phyloP scores from a whole-genome alignment of 2,888 invertebrate species.

The Lasioglossum vierecki region DNA sequence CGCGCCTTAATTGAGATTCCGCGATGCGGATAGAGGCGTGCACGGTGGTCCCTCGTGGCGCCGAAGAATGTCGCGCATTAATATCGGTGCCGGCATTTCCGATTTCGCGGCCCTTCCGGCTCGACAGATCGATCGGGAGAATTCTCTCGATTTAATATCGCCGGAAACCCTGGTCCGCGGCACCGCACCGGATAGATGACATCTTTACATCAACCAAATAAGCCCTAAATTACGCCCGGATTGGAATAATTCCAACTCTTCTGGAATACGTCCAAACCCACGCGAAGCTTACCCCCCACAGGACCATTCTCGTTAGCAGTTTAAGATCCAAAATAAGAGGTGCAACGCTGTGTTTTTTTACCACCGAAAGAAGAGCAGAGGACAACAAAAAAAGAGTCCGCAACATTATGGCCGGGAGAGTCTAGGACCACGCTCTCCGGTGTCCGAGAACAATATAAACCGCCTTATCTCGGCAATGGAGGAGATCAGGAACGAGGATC shows the following conservation, averaged over 20 bases:
- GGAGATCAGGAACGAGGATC: slow-evolving; percentile 13
- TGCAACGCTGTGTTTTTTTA: slow-evolving; percentile 31
- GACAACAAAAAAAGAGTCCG: background rate
- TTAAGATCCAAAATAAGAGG: slow-evolving; percentile 56
- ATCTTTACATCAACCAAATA: slow-evolving; percentile 66
- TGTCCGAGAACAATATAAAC: slow-evolving; percentile 25
- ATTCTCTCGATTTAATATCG: slow-evolving; percentile 17
- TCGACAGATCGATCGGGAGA: slow-evolving; percentile 9
- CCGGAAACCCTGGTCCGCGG: slow-evolving; percentile 25
- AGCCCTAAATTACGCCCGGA: slow-evolving; percentile 63
- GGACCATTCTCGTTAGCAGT: slow-evolving; percentile 53
- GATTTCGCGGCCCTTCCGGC: slow-evolving; percentile 14
- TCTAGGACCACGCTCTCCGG: background rate
- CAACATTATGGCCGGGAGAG: background rate
- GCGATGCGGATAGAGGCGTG: background rate
- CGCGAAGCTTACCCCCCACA: slow-evolving; percentile 54
- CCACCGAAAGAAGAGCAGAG: background rate
- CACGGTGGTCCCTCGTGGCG: background rate
- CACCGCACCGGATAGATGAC: slow-evolving; percentile 43
- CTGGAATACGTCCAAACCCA: slow-evolving; percentile 72
- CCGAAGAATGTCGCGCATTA: slow-evolving; percentile 7
- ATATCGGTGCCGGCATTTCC: background rate
- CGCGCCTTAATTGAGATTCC: slow-evolving; percentile 34
- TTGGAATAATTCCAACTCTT: slow-evolving; percentile 75
- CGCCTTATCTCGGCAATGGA: slow-evolving; percentile 30